phyloP scores from a whole-genome alignment of 2,113 vertebrate species.

The Hystrix cristata region DNA sequence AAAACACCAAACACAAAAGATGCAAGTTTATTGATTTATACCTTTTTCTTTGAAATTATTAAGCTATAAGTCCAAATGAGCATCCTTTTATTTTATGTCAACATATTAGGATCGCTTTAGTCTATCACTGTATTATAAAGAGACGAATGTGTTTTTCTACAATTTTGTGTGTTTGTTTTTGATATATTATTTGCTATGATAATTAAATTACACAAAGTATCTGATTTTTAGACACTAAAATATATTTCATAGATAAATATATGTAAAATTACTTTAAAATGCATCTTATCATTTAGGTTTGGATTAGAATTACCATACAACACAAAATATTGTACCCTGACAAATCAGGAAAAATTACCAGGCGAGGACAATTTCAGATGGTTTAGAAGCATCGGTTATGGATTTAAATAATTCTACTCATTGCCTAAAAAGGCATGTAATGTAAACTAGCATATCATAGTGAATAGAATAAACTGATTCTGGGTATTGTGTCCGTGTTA shows the following conservation, averaged over 20 bases:
- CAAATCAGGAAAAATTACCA: conserved; percentile 29
- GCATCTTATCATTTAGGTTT: conserved; percentile 66
- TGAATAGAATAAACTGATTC: background rate
- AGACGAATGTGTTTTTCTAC: background rate
- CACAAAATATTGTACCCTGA: background rate
- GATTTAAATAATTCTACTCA: conserved; percentile 56
- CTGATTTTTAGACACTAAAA: background rate
- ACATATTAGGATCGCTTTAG: background rate
- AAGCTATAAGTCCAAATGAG: background rate
- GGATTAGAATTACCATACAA: conserved; percentile 13
- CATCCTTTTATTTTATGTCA: conserved; percentile 55
- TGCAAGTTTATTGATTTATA: conserved; percentile 13
- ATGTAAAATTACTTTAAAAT: background rate
- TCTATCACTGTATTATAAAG: background rate
- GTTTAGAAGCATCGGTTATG: background rate
- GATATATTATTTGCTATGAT: background rate
- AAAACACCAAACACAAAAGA: background rate
- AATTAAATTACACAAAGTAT: background rate
- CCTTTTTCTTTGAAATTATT: conserved; percentile 42
- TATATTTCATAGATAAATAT: background rate
- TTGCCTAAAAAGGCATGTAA: conserved; percentile 20
- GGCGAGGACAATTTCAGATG: conserved; percentile 21
- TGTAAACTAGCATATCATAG: conserved; percentile 49
- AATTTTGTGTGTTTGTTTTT: background rate
- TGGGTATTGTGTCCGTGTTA: conserved; percentile 21